Base-by-base conservation (phyloP, 2,888 invertebrate genomes). In the Rhorus exstirpatorius region DNA sequence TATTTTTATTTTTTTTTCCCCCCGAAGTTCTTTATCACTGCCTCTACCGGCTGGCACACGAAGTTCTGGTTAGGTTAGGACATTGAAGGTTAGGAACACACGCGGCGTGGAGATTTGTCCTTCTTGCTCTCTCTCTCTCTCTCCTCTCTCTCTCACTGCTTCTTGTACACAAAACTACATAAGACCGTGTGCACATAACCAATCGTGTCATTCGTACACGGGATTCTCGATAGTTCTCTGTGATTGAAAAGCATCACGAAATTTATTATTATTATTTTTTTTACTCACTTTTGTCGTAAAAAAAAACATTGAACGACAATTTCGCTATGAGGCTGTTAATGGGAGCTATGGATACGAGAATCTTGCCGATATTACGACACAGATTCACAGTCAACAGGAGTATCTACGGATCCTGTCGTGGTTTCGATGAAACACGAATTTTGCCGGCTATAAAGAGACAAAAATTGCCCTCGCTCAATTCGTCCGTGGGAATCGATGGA, bases 341-440 rank as follows among this genome's bases (percentile, higher is more conserved):
- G 83, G 89, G 84, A 70, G 86, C 86, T 6, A 41, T 90, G 10
- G 88, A 87, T 61, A 71, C 79, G 17, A 91, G 87, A 82, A 79
- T 91, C 8, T 67, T 90, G 75, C 89, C 90, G 17, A 70, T 89
- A 7, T 84, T 91, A 55, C 88, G 90, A 6, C 87, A 90, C 24
- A 88, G 90, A 58, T 71, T 84, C 41, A 86, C 84, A 31, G 53
- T 86, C 14, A 71, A 61, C 60, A 86, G 89, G 53, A 83, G 83
- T 1, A 87, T 88, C 19, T 87, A 71, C 49, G 87, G 80, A 81
- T 78, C 70, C 8, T 86, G 76, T 79, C 86, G 82, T 46, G 35
- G 63, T n/a, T 55, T 78, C 10, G 72, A 58, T 17, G 51, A 74
- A 46, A 58, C 46, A 8, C 72, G 68, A 49, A 60, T 26, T 49